Evolutionary conservation across 92 coral and sea anemone species (phyloP).

Genomic region (Meandrina meandrites): DNA sequence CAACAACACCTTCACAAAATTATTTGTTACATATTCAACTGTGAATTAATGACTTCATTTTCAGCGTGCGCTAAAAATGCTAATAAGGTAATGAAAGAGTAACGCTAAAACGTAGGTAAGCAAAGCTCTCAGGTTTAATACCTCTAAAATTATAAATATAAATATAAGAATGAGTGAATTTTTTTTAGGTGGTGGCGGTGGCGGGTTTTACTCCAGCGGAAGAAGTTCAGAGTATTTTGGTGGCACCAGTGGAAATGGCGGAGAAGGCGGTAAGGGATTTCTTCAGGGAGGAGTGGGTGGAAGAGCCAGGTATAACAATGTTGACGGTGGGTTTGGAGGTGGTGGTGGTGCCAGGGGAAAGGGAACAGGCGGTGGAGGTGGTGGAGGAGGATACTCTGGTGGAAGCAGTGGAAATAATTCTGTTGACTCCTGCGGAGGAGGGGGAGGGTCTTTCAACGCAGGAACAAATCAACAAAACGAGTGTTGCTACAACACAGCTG

Average conservation of each 20-base stretch:
- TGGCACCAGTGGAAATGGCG: constrained; percentile 22
- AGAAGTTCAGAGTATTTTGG: constrained; percentile 18
- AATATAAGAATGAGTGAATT: background rate
- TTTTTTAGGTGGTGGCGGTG: background rate
- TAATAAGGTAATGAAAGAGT: background rate
- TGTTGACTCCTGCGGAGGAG: background rate
- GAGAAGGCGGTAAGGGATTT: constrained; percentile 32
- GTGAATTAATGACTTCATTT: background rate
- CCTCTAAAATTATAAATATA: too few relatives aligned
- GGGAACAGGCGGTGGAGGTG: background rate
- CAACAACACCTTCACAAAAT: too few relatives aligned
- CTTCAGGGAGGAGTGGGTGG: constrained; percentile 6
- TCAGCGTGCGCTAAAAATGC: too few relatives aligned
- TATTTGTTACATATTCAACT: too few relatives aligned
- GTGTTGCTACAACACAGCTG: background rate
- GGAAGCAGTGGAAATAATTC: background rate
- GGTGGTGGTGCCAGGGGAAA: background rate
- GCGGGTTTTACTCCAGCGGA: constrained; percentile 33
- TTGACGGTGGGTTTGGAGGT: background rate
- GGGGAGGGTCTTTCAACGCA: background rate
- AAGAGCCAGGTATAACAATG: background rate
- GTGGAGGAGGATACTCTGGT: background rate
- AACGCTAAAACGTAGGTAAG: background rate
- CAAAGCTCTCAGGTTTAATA: background rate
- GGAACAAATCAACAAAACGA: background rate